phyloP scores from a whole-genome alignment of 2,113 vertebrate genomes.

The Tragelaphus scriptus region DNA sequence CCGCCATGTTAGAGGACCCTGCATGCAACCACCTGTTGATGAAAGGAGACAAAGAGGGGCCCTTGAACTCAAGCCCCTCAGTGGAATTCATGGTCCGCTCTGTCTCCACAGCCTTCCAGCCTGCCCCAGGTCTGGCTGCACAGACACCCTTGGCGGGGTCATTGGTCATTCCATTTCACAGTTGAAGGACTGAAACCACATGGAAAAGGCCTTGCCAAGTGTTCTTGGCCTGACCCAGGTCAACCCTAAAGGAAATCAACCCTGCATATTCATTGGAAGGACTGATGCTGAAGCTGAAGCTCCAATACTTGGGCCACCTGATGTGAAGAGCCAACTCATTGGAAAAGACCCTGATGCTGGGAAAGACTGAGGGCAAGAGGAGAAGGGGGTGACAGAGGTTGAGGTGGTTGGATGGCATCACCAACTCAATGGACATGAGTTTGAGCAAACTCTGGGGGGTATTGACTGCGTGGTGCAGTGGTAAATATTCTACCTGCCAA shows the following conservation, averaged over 20 bases:
- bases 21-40: conserved; percentile 89
- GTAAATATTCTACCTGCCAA: neutral
- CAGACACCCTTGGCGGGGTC: neutral
- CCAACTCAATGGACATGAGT: neutral
- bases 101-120: too few relatives aligned
- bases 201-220: neutral
- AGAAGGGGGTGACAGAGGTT: neutral
- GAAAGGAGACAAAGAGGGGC: neutral
- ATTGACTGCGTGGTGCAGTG: neutral
- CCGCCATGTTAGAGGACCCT: conserved; percentile 95
- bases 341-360: neutral
- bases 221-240: neutral
- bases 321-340: neutral
- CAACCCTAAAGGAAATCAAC: neutral
- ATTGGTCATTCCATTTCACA: neutral
- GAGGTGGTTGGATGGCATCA: neutral
- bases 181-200: neutral
- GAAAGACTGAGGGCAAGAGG: neutral
- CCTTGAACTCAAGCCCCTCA: neutral
- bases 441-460: neutral
- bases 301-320: neutral
- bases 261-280: neutral
- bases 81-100: rapidly evolving
- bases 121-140: neutral
- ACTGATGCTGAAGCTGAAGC: neutral